Evolutionary conservation across 2,888 invertebrate genomes (phyloP).

Genomic region (Andrena camellia): DNA sequence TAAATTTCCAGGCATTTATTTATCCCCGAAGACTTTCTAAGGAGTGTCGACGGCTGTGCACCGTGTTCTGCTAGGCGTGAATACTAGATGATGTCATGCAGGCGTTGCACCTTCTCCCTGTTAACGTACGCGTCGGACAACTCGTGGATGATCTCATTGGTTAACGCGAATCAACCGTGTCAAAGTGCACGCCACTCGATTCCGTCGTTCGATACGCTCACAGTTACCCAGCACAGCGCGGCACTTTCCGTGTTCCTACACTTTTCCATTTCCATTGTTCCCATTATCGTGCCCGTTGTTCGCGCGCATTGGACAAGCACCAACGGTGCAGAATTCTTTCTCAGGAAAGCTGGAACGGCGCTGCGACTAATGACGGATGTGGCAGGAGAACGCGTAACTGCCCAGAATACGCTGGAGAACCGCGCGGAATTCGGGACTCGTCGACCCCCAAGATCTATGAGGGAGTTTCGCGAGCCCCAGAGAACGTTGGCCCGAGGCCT

Average conservation of each 20-base stretch:
- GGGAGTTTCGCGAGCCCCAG: slow-evolving; percentile 22
- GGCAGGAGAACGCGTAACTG: not conserved
- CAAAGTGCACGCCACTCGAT: slow-evolving; percentile 61
- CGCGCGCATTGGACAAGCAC: not conserved
- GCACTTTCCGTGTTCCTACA: slow-evolving; percentile 6
- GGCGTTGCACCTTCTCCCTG: slow-evolving; percentile 76
- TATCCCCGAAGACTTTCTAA: slow-evolving; percentile 78
- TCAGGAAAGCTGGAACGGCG: not conserved
- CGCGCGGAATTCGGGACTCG: slow-evolving; percentile 35
- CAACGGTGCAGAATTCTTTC: not conserved
- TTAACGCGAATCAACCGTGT: slow-evolving; percentile 49
- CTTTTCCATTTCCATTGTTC: slow-evolving; percentile 30
- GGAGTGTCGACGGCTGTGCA: slow-evolving; percentile 76
- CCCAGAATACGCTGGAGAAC: not conserved
- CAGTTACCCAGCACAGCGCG: not conserved
- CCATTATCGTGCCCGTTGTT: slow-evolving; percentile 2
- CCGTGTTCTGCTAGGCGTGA: slow-evolving; percentile 73
- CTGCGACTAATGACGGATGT: not conserved
- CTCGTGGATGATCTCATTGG: slow-evolving; percentile 72
- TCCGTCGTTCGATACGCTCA: slow-evolving; percentile 29
- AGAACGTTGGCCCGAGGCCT: slow-evolving; percentile 29
- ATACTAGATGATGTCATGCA: slow-evolving; percentile 80
- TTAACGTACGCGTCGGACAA: slow-evolving; percentile 58
- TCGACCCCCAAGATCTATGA: slow-evolving; percentile 35
- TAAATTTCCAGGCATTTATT: slow-evolving; percentile 75